Percentiles rank a stretch among this genome's conserved stretches.
These are phyloP conservation scores for Myotis lucifugus DNA, from an alignment of 2,113 vertebrate genomes.

Conservation along the genomic window DNA sequence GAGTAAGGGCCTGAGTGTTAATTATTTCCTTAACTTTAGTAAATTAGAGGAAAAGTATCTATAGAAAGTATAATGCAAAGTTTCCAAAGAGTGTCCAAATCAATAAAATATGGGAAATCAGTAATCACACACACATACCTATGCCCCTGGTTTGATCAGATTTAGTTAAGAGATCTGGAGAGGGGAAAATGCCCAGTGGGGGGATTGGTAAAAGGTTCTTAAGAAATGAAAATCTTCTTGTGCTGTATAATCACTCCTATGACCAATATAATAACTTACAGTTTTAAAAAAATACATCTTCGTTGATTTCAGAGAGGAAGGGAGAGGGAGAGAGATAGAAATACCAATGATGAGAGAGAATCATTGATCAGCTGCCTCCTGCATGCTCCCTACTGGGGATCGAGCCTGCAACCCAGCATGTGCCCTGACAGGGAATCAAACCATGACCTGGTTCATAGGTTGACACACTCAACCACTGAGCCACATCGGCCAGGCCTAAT, in stretches of 20 bases:
- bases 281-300: no score
- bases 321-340: no score
- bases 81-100: neutral
- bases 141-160: neutral
- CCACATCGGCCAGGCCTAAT: no score
- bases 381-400: no score
- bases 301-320: no score
- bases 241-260: neutral
- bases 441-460: no score
- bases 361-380: no score
- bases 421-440: no score
- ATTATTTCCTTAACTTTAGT: neutral
- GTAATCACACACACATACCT: neutral
- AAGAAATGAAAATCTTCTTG: neutral
- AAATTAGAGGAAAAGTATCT: neutral
- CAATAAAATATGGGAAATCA: neutral
- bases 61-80: neutral
- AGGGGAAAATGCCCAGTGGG: neutral
- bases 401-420: no score
- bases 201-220: neutral
- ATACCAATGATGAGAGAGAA: no score
- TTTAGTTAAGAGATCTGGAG: neutral
- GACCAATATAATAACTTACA: neutral
- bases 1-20: neutral
- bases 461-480: no score